Evolutionary conservation across 2,888 invertebrate species (phyloP).

Genomic region (Tinea trinotella): DNA sequence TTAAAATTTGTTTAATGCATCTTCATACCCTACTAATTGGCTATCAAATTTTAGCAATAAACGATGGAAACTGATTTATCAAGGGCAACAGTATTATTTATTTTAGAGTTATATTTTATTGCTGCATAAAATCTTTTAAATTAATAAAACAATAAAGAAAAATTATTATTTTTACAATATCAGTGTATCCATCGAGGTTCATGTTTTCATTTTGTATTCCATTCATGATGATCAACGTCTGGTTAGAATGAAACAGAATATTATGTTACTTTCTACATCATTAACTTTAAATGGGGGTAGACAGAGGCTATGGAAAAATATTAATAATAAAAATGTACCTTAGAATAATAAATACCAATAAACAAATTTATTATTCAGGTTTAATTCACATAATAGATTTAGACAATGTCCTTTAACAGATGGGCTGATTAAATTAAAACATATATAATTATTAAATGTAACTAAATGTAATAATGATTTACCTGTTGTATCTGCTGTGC

Average conservation of each 20-base stretch:
- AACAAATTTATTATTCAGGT: background rate
- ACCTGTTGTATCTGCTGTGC: constrained; percentile 93
- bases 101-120: no score
- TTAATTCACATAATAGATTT: no score
- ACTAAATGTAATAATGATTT: no score
- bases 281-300: background rate
- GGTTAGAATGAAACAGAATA: constrained; percentile 27
- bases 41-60: no score
- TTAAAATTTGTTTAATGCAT: no score
- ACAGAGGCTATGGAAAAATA: background rate
- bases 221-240: constrained; percentile 65
- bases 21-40: no score
- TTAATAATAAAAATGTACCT: background rate
- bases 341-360: background rate
- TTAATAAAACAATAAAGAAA: no score
- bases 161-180: constrained; percentile 46
- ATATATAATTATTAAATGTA: no score
- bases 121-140: no score
- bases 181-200: constrained; percentile 46
- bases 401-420: background rate
- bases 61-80: no score
- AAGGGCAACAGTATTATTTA: no score
- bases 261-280: background rate
- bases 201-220: constrained; percentile 57
- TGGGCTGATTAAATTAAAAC: background rate